A percentile compares a stretch with the other conserved stretches of the same genome.
phyloP scores from a whole-genome alignment of 2,113 vertebrate species.

The Hypomesus transpacificus region DNA sequence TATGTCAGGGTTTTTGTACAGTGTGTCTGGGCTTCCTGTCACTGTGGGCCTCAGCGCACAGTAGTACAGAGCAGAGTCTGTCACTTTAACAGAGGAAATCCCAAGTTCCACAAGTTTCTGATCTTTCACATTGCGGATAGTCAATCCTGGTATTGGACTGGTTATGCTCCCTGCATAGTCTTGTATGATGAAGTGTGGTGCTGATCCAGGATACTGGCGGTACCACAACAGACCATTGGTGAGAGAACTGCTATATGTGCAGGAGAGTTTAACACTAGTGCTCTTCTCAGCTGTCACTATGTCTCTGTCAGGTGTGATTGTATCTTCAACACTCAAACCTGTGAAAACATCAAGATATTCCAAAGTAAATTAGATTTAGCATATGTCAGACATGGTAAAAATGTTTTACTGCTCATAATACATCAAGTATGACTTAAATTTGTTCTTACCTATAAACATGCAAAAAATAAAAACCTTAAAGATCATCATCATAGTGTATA shows the following conservation, averaged over 20 bases:
- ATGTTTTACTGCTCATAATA: too few species aligned
- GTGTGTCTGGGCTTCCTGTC: not conserved
- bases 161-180: too few species aligned
- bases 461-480: too few species aligned
- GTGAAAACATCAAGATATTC: not conserved
- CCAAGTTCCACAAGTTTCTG: conserved; percentile 14
- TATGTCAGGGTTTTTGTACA: not conserved
- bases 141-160: too few species aligned
- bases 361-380: too few species aligned
- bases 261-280: not conserved
- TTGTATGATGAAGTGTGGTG: not conserved
- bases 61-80: conserved; percentile 6
- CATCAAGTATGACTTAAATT: too few species aligned
- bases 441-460: too few species aligned
- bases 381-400: too few species aligned
- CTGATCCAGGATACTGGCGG: not conserved
- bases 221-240: not conserved
- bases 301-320: not conserved
- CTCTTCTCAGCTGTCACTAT: not conserved
- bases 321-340: not conserved
- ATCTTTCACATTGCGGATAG: not conserved
- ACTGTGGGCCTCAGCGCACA: not conserved
- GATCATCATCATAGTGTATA: too few species aligned
- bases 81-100: conserved; percentile 16
- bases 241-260: not conserved